Conservation (phyloP, 2,113 vertebrate genomes). For the Marcusenius ussheri region DNA sequence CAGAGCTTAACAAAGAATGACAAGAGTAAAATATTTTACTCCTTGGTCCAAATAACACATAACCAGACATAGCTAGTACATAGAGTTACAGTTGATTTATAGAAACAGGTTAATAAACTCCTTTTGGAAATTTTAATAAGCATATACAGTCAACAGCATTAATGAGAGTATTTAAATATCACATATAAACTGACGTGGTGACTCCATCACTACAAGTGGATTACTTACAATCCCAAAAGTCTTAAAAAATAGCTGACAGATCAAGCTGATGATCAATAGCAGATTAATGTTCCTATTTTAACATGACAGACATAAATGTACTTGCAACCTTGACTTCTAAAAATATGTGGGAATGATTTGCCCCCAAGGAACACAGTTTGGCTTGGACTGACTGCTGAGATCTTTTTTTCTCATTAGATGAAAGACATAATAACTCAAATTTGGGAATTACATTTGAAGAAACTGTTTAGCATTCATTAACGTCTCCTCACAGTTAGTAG, state of each 20-base stretch:
- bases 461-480: not conserved
- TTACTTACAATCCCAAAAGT: not conserved
- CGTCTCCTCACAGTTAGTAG: not conserved
- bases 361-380: conserved; percentile 3
- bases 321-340: conserved; percentile 5
- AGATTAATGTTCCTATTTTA: conserved; percentile 18
- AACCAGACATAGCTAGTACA: not conserved
- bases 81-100: not conserved
- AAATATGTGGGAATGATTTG: conserved; percentile 4
- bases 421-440: not conserved
- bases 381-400: conserved; percentile 9
- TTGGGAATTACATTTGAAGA: not conserved
- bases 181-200: not conserved
- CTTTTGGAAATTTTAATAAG: not conserved
- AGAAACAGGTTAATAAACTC: not conserved
- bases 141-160: not conserved
- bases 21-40: not conserved
- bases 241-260: conserved; percentile 6
- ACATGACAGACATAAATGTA: conserved; percentile 20
- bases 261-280: not conserved
- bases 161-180: not conserved
- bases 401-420: conserved; percentile 8
- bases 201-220: not conserved
- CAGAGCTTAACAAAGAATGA: not conserved
- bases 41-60: not conserved